Evolutionary conservation across 2,888 invertebrate genomes (phyloP), one percentile per base, ranked within the genome.

Genomic region (Drosophila anceps): DNA sequence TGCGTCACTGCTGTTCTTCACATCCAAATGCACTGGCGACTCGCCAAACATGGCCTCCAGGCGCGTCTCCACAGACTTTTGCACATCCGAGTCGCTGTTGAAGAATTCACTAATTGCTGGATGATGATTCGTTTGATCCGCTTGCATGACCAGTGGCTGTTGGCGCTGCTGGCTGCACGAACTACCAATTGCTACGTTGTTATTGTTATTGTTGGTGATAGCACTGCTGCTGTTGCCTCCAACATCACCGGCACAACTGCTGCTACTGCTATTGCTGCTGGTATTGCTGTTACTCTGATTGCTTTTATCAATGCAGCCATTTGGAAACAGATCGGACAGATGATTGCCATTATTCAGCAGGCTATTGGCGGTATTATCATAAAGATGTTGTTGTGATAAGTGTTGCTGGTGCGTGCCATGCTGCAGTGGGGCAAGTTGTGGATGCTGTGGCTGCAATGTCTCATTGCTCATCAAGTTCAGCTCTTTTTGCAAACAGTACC

Each of bases 401-500:
- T 86, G 88, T 20, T 84, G 88, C 12, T 78, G 84, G 29, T 81
- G 73, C 10, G 76, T 27, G 54, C 71, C 12, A 24, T 79, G 82
- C 27, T 48, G 59, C 37, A 59, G 29, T 10, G 48, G 10, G 2
- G 37, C 29, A 29, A 48, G 44, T 15, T 81, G 81, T 20, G 79
- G 76, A 35, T 37, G 59, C 10, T 59, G 59, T 18, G 78, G 46
- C 18, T 71, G 86, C 74, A 88, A 27, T 4, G 69, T 18, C 15
- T 84, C 83, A 41, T 51, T 84, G 65, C 68, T 89, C 51, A 94
- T 93, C 41, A 94, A 76, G 84, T 94, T 95, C 4, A 96, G 92
- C 83, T 95, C 96, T 61, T 95, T 94, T 82, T 95, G 95, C 65
- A 95, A 94, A 76, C 95, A 95, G 44, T 95, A 93, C 95, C 95